Percentiles rank a stretch among this genome's conserved stretches.
Evolutionary conservation across 2,113 vertebrate species (phyloP).

Genomic region (Lota lota): DNA sequence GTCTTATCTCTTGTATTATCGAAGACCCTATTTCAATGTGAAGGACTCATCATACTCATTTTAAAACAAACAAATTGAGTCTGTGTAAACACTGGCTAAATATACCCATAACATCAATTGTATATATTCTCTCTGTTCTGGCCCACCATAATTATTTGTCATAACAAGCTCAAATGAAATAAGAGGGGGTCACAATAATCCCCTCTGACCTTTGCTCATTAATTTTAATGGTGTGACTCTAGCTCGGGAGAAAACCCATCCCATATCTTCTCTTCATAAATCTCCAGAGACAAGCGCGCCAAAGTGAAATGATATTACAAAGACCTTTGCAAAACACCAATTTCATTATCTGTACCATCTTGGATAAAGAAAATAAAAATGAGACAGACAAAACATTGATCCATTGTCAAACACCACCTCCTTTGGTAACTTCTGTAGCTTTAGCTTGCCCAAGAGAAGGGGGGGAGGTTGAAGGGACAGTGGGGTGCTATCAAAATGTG

Average conservation of each 20-base stretch:
- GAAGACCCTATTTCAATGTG: slow-evolving; percentile 36
- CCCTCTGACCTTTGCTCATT: slow-evolving; percentile 50
- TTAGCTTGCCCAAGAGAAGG: not conserved
- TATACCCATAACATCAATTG: slow-evolving; percentile 45
- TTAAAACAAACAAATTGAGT: slow-evolving; percentile 42
- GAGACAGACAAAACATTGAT: slow-evolving; percentile 36
- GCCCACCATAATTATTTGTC: slow-evolving; percentile 44
- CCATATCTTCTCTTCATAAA: slow-evolving; percentile 46
- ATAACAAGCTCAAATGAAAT: slow-evolving; percentile 39
- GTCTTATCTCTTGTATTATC: slow-evolving; percentile 34
- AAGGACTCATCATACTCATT: slow-evolving; percentile 30
- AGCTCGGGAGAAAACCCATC: slow-evolving; percentile 32
- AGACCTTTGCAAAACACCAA: slow-evolving; percentile 58
- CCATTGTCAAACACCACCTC: slow-evolving; percentile 33
- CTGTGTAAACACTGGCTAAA: slow-evolving; percentile 39
- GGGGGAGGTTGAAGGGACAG: not conserved
- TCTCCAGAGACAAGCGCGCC: slow-evolving; percentile 48
- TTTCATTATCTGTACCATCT: slow-evolving; percentile 54
- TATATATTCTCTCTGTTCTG: slow-evolving; percentile 30
- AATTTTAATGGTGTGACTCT: slow-evolving; percentile 49
- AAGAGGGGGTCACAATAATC: slow-evolving; percentile 21
- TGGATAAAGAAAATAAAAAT: slow-evolving; percentile 9
- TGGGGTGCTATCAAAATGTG: not conserved
- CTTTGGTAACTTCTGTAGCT: too few species aligned
- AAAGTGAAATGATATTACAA: slow-evolving; percentile 51